Evolutionary conservation across 2,113 vertebrate genomes (phyloP).

Genomic region (Xenotilapia leptura): DNA sequence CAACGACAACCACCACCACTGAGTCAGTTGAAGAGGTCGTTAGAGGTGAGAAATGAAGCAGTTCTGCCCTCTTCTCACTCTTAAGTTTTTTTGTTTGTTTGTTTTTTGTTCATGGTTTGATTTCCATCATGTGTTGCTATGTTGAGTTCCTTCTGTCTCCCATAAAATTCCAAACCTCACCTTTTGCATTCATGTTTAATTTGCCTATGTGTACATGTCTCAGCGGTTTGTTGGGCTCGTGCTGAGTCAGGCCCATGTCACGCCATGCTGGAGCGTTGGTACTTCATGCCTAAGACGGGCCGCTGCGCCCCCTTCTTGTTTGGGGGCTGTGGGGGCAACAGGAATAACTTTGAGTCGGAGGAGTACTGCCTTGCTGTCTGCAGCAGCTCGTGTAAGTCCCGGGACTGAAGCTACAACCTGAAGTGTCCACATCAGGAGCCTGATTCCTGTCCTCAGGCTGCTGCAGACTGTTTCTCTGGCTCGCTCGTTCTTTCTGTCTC

Average conservation of each 20-base stretch:
- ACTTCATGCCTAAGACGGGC: conserved; percentile 84
- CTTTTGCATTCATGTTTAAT: not conserved
- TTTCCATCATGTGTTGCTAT: not conserved
- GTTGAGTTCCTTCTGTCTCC: not conserved
- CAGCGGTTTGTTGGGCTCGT: conserved; percentile 96
- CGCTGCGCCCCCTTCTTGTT: conserved; percentile 92
- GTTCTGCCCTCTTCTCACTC: not conserved
- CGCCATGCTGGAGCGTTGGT: conserved; percentile 93
- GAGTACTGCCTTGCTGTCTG: conserved; percentile 98
- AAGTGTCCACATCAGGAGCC: not conserved
- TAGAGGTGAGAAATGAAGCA: conserved; percentile 76
- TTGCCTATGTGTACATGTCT: conserved; percentile 40
- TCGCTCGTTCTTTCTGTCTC: not conserved
- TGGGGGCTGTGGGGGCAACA: conserved; percentile 97
- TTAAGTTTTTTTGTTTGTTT: not conserved
- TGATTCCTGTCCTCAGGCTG: conserved; percentile 14
- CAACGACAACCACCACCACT: conserved; percentile 92
- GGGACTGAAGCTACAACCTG: not conserved
- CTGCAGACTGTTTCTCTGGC: conserved; percentile 15
- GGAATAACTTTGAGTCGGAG: conserved; percentile 99
- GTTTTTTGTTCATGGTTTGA: not conserved
- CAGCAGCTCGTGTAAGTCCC: conserved; percentile 93
- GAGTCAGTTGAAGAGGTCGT: conserved; percentile 97
- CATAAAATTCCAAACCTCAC: not conserved
- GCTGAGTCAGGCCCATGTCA: conserved; percentile 90